Evolutionary conservation across 2,888 invertebrate species (phyloP).

Genomic region (Amaurobius ferox): DNA sequence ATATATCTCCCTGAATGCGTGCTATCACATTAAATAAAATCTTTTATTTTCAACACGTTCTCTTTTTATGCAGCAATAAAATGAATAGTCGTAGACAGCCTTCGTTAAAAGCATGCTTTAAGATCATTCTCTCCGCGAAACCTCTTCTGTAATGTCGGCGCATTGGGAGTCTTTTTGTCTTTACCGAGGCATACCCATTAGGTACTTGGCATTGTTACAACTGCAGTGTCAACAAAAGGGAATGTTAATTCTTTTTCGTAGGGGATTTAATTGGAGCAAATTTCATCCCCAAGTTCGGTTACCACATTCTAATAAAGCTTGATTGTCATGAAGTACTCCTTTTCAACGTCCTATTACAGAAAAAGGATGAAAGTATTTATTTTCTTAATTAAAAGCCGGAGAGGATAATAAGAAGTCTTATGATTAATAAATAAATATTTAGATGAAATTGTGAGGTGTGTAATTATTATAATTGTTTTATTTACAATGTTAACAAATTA

Average conservation of each 20-base stretch:
- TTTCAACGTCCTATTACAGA: not conserved
- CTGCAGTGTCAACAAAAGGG: not conserved
- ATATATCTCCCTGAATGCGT: too few relatives aligned
- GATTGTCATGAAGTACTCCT: not conserved
- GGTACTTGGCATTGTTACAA: not conserved
- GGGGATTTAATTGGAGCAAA: not conserved
- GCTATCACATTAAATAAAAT: too few relatives aligned
- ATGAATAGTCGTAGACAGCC: not conserved
- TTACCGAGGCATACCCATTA: not conserved
- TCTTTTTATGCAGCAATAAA: not conserved
- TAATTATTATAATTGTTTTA: too few relatives aligned
- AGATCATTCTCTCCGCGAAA: not conserved
- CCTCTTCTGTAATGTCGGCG: not conserved
- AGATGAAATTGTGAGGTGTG: too few relatives aligned
- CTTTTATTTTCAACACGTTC: not conserved
- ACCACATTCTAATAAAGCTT: not conserved
- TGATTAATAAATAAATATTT: too few relatives aligned
- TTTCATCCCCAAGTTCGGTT: not conserved
- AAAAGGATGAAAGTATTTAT: too few relatives aligned
- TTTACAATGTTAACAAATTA: too few relatives aligned
- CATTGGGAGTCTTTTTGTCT: not conserved
- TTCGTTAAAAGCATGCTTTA: not conserved
- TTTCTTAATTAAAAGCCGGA: too few relatives aligned
- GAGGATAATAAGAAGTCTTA: too few relatives aligned
- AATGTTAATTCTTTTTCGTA: not conserved